A percentile compares a stretch with the other conserved stretches of the same genome.
phyloP scores from a whole-genome alignment of 2,888 invertebrate genomes.

The Stenolophus ochropezus region DNA sequence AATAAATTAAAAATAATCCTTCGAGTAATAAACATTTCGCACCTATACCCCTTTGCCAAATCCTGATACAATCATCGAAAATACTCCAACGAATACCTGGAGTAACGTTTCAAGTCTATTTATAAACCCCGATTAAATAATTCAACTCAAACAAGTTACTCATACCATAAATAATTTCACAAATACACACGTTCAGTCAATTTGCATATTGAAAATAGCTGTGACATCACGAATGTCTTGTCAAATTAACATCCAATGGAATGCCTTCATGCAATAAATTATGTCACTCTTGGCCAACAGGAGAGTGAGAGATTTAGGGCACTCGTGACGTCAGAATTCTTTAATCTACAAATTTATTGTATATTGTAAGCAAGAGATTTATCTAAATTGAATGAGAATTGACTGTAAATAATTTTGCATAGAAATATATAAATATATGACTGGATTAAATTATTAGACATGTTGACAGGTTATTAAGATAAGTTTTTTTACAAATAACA shows the following conservation, averaged over 20 bases:
- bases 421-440: conserved; percentile 1
- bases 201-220: conserved; percentile 45
- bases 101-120: conserved; percentile 36
- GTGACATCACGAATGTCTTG: conserved; percentile 33
- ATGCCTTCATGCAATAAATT: conserved; percentile 4
- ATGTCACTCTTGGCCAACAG: conserved; percentile 7
- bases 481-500: background rate
- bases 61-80: conserved; percentile 37
- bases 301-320: conserved; percentile 9
- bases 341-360: conserved; percentile 16
- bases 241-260: conserved; percentile 43
- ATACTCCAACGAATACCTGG: conserved; percentile 17
- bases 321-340: background rate
- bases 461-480: conserved; percentile 16
- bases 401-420: conserved; percentile 13
- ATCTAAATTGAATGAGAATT: background rate
- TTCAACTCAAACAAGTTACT: conserved; percentile 14
- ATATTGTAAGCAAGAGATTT: conserved; percentile 7
- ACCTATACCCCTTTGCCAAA: background rate
- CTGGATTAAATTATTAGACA: conserved; percentile 2
- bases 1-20: conserved; percentile 26
- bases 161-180: conserved; percentile 33
- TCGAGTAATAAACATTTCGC: conserved; percentile 15
- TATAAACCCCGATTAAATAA: conserved; percentile 34
- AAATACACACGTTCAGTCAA: conserved; percentile 13